Conservation (phyloP, 2,888 invertebrate genomes). For the Timandra comae region DNA sequence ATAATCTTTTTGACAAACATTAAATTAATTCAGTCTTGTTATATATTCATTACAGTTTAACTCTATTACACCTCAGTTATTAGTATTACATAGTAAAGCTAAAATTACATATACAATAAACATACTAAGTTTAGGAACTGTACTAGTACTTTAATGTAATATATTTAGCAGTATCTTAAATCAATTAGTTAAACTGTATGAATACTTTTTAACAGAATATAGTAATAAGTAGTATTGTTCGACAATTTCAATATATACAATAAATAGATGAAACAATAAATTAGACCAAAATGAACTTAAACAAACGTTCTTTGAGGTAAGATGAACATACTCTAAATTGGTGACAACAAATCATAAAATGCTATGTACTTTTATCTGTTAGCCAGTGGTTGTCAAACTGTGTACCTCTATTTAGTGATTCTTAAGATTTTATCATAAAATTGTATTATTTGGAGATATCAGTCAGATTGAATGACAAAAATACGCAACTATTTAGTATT, state of each 20-base stretch:
- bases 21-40: conserved; percentile 70
- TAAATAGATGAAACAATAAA: conserved; percentile 13
- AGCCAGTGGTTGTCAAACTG: conserved; percentile 1
- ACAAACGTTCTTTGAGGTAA: conserved; percentile 12
- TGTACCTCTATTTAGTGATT: conserved; percentile 10
- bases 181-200: conserved; percentile 43
- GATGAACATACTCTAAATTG: conserved; percentile 14
- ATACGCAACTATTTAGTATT: no score
- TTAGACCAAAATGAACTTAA: conserved; percentile 2
- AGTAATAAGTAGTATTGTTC: conserved; percentile 17
- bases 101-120: conserved; percentile 8
- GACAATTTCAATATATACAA: conserved; percentile 11
- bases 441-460: no score
- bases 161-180: background rate
- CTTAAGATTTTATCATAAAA: no score
- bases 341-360: conserved; percentile 10
- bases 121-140: conserved; percentile 15
- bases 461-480: no score
- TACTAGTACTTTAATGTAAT: conserved; percentile 1
- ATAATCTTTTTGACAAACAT: conserved; percentile 48
- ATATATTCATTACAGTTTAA: conserved; percentile 65
- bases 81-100: conserved; percentile 22
- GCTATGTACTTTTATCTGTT: conserved; percentile 13
- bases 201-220: conserved; percentile 30
- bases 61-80: conserved; percentile 21